These are phyloP conservation scores for Barbus barbus DNA, from an alignment of 2,113 vertebrate species.

Conservation along the genomic window DNA sequence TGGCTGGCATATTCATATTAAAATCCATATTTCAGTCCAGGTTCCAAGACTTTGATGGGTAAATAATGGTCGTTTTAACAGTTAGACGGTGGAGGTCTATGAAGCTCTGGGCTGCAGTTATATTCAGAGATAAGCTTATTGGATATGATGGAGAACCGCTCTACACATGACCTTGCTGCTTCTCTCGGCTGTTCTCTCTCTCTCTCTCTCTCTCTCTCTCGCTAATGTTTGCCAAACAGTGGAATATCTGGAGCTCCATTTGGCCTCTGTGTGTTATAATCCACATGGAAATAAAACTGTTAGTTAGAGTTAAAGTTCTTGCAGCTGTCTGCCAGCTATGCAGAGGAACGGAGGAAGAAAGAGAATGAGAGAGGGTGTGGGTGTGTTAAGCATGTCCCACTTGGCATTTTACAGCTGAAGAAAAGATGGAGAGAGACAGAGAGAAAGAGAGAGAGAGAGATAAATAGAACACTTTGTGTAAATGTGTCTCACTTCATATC, in stretches of 20 bases:
- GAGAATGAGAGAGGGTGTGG: constrained; percentile 35
- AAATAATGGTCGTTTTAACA: constrained; percentile 30
- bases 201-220: background rate
- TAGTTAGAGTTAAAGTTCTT: constrained; percentile 41
- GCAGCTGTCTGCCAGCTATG: constrained; percentile 30
- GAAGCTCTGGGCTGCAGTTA: constrained; percentile 28
- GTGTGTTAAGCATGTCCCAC: constrained; percentile 40
- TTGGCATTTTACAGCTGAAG: constrained; percentile 28
- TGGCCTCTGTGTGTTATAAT: constrained; percentile 35
- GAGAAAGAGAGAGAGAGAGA: constrained; percentile 9
- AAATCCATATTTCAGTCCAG: constrained; percentile 29
- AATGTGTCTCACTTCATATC: constrained; percentile 42
- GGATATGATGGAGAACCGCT: constrained; percentile 35
- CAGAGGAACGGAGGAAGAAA: constrained; percentile 25
- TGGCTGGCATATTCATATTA: constrained; percentile 18
- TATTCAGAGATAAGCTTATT: constrained; percentile 30
- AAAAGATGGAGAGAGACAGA: constrained; percentile 19
- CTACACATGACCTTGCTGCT: constrained; percentile 30
- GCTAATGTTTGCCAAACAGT: constrained; percentile 25
- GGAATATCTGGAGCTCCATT: constrained; percentile 15
- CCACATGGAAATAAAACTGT: constrained; percentile 47
- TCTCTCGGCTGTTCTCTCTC: background rate
- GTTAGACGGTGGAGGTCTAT: background rate
- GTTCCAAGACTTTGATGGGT: constrained; percentile 26
- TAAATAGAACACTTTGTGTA: constrained; percentile 45